These are phyloP conservation scores for Clepsis dumicolana DNA, from an alignment of 2,888 invertebrate species.

Conservation along the genomic window DNA sequence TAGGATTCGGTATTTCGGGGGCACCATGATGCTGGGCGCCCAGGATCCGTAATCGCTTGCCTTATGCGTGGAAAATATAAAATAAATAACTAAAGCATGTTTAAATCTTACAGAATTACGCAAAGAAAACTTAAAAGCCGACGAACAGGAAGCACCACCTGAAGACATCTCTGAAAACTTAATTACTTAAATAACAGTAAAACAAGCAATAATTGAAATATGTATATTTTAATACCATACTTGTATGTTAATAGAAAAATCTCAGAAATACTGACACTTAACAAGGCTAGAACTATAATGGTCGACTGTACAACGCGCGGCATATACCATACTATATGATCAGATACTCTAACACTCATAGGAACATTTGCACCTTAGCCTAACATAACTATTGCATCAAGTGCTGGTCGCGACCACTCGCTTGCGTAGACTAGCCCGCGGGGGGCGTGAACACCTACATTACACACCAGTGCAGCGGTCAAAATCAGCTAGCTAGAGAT, in stretches of 20 bases:
- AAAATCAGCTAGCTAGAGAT: neutral
- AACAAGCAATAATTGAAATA: constrained; percentile 44
- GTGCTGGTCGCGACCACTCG: constrained; percentile 11
- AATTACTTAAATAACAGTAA: constrained; percentile 14
- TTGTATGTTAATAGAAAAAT: constrained; percentile 80
- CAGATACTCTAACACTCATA: constrained; percentile 75
- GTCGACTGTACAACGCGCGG: constrained; percentile 68
- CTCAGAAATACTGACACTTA: constrained; percentile 72
- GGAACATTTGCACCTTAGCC: constrained; percentile 85
- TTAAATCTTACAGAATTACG: neutral
- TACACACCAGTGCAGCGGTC: neutral
- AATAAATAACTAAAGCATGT: neutral
- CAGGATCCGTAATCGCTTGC: too few relatives aligned
- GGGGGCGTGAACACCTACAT: neutral
- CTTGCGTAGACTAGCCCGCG: neutral
- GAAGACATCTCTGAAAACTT: constrained; percentile 28
- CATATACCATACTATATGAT: constrained; percentile 54
- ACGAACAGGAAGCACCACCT: neutral
- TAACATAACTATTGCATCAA: constrained; percentile 48
- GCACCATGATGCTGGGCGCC: too few relatives aligned
- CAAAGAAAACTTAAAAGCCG: neutral
- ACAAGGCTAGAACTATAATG: constrained; percentile 74
- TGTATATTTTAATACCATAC: constrained; percentile 71
- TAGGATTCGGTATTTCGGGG: too few relatives aligned
- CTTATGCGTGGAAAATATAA: neutral